These are phyloP conservation scores for Drusus annulatus DNA, from an alignment of 1,140 invertebrate genomes.

Conservation along the genomic window DNA sequence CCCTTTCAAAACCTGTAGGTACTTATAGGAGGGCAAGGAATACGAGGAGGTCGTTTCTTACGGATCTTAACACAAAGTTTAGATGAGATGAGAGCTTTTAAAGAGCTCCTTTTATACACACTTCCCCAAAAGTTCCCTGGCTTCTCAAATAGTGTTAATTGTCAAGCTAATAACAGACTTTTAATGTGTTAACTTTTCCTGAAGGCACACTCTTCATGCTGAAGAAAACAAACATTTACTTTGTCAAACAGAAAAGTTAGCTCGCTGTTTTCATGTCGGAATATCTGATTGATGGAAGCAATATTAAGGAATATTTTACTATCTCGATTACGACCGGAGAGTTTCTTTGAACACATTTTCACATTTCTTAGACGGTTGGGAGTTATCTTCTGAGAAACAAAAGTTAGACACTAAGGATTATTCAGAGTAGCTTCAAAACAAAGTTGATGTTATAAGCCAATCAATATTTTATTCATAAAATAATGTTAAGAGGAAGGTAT, in stretches of 20 bases:
- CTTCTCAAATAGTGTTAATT: conserved; percentile 25
- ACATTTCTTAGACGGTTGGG: too few relatives aligned
- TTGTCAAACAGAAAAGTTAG: background rate
- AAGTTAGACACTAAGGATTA: too few relatives aligned
- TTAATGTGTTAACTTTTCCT: conserved; percentile 33
- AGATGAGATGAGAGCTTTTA: conserved; percentile 28
- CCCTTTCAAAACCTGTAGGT: background rate
- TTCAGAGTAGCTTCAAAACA: too few relatives aligned
- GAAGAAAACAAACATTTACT: background rate
- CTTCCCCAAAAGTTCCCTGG: background rate
- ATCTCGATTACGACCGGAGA: too few relatives aligned
- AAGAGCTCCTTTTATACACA: conserved; percentile 2
- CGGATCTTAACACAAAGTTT: conserved; percentile 26
- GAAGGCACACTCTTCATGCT: background rate
- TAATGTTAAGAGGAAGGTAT: too few relatives aligned
- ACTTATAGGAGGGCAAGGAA: background rate
- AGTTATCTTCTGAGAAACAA: too few relatives aligned
- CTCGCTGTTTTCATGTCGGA: background rate
- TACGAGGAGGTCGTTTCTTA: conserved; percentile 24
- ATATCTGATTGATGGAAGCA: background rate
- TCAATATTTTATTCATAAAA: too few relatives aligned
- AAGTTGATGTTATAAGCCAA: too few relatives aligned
- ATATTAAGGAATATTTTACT: too few relatives aligned
- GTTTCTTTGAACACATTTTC: too few relatives aligned
- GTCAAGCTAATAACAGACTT: conserved; percentile 16